Evolutionary conservation across 2,797 vertebrate species (phyloP).

Genomic region (Thamnophis elegans): DNA sequence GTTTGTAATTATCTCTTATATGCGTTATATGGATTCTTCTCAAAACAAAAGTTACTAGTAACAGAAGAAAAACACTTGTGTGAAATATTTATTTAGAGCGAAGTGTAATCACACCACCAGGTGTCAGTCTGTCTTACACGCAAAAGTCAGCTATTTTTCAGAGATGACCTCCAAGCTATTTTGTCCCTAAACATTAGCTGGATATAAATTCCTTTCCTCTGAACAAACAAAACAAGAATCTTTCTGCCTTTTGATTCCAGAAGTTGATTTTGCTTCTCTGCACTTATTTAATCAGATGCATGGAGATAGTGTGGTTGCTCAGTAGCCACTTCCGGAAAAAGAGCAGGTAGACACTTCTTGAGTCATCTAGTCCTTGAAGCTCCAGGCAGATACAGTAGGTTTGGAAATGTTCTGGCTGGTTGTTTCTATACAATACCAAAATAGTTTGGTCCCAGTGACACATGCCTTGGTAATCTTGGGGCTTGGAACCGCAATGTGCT

Average conservation of each 20-base stretch:
- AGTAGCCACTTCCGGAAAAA: neutral
- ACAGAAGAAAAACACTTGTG: neutral
- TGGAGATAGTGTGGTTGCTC: neutral
- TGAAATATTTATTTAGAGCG: neutral
- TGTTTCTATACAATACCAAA: neutral
- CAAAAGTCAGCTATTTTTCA: neutral
- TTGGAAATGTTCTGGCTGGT: neutral
- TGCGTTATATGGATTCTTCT: neutral
- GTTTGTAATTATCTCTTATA: neutral
- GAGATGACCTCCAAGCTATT: neutral
- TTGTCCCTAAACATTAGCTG: neutral
- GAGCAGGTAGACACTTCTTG: neutral
- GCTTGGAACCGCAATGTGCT: neutral
- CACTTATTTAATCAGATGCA: neutral
- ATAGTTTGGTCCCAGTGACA: neutral
- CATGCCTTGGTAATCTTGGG: neutral
- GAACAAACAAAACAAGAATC: neutral
- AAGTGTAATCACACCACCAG: neutral
- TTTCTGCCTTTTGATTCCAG: neutral
- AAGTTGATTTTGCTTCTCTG: neutral
- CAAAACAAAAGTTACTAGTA: neutral
- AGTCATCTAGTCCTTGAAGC: neutral
- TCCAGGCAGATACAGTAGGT: neutral
- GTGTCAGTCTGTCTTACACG: neutral
- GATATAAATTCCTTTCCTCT: neutral